Conservation (phyloP, 2,888 invertebrate genomes). For the Dicyrtoma fusca region DNA sequence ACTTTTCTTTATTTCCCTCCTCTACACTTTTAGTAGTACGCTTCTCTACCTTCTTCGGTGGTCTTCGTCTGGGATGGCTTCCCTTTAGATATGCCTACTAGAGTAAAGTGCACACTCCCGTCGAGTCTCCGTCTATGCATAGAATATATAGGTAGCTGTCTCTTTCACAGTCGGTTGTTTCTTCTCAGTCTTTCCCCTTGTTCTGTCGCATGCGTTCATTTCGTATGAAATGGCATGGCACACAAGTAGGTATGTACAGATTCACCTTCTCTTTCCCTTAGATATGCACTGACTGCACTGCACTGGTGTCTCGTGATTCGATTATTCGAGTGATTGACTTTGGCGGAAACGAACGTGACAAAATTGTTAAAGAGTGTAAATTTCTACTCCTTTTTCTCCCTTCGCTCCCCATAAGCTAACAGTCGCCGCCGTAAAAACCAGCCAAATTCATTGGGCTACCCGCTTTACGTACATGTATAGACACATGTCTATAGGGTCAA, state of each 20-base stretch:
- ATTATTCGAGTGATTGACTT: constrained; percentile 39
- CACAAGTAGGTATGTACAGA: not conserved
- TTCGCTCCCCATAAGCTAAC: not conserved
- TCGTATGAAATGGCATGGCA: too few species aligned
- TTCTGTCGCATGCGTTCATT: too few species aligned
- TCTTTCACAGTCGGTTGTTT: too few species aligned
- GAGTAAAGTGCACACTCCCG: too few species aligned
- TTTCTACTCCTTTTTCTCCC: constrained; percentile 8
- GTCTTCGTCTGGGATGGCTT: too few species aligned
- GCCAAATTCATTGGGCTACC: too few species aligned
- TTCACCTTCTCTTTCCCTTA: too few species aligned
- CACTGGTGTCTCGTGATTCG: constrained; percentile 25
- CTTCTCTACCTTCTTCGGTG: not conserved
- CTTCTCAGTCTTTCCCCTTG: too few species aligned
- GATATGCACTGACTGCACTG: not conserved
- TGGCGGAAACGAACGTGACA: constrained; percentile 29
- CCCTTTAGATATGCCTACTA: too few species aligned
- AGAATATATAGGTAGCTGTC: not conserved
- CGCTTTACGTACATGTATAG: too few species aligned
- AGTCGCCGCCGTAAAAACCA: not conserved
- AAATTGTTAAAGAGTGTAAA: constrained; percentile 26
- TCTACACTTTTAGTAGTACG: not conserved
- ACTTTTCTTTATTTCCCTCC: not conserved
- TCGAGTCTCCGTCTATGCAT: too few species aligned
- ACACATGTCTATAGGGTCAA: too few species aligned